Evolutionary conservation across 2,797 vertebrate genomes (phyloP).

Genomic region (Odontamblyopus lacepedii): DNA sequence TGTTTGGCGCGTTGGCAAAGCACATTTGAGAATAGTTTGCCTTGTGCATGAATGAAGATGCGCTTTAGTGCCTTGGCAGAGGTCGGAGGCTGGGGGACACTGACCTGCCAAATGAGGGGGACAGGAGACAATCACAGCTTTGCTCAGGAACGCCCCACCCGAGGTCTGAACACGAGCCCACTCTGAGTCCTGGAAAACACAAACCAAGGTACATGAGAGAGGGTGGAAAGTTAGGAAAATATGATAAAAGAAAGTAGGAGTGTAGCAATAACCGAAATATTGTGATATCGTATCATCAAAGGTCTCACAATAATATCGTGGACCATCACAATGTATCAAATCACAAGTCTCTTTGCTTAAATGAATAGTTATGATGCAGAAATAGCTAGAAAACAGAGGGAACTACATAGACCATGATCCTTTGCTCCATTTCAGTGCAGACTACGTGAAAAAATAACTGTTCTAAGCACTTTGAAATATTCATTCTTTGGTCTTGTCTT

Average conservation of each 20-base stretch:
- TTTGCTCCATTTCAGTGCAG: too few relatives aligned
- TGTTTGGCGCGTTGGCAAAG: slow-evolving; percentile 44
- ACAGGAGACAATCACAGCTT: slow-evolving; percentile 76
- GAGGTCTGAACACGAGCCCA: slow-evolving; percentile 66
- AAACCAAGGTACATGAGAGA: slow-evolving; percentile 15
- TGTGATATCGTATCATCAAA: too few relatives aligned
- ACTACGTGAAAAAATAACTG: too few relatives aligned
- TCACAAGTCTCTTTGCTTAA: too few relatives aligned
- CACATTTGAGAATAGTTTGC: slow-evolving; percentile 44
- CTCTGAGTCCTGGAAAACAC: slow-evolving; percentile 66
- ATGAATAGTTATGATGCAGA: too few relatives aligned
- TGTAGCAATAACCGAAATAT: too few relatives aligned
- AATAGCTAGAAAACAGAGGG: too few relatives aligned
- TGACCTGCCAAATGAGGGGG: slow-evolving; percentile 81
- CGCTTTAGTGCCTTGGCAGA: slow-evolving; percentile 47
- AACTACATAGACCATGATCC: too few relatives aligned
- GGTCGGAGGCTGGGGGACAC: slow-evolving; percentile 49
- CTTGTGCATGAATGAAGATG: slow-evolving; percentile 59
- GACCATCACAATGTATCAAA: too few relatives aligned
- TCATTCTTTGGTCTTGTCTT: too few relatives aligned
- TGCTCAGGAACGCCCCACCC: slow-evolving; percentile 60
- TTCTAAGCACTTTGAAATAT: too few relatives aligned
- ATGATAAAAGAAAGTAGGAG: background rate
- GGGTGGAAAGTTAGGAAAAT: background rate
- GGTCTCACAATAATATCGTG: too few relatives aligned